Evolutionary conservation across 2,797 vertebrate species (phyloP), one percentile per base, ranked within the genome.

Genomic region (Ataeniobius toweri): DNA sequence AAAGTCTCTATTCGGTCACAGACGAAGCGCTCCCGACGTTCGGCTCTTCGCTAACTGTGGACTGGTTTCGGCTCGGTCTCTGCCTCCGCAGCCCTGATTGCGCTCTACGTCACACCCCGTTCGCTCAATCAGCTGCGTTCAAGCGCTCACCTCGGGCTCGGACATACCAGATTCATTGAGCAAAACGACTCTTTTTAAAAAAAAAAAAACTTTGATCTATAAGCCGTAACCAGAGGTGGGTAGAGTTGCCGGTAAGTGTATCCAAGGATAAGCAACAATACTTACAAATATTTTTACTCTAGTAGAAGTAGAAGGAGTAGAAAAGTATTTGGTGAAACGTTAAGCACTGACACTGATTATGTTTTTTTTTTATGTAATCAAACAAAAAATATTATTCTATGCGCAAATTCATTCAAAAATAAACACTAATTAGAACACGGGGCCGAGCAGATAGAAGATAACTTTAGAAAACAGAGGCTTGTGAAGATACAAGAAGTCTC

Each of bases 71-170:
- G 58, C 28, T 58, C 4, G 8, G 68, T 26, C 55, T 83, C 79
- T 9, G 74, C 16, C 6, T 39, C 79, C 59, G 86, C 28, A 77
- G 81, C 79, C 67, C 84, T 79, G 78, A 76, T 76, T 74, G 81
- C 83, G 61, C 85, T 59, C 50, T 76, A 90, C 91, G 90, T 93
- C 93, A 93, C 89, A 77, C 80, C 87, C 87, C 70, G 46, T 83
- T 79, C 82, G 75, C 80, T 76, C 36, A 73, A 26, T 26, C 2
- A 88, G 94, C 18, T 89, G 90, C 92, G 0, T 94, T 93, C 87
- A 90, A 0, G 78, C 2, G 8, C 78, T 58, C 46, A 0, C 0
- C 41, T 9, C 3, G 50, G 22, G n/a, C 86, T 89, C 83, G 22
- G 83, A 83, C 0, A 0, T 81, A 1, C 0, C 1, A 80, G 0